phyloP scores from a whole-genome alignment of 2,888 invertebrate genomes.

The Dorcus parallelipipedus region DNA sequence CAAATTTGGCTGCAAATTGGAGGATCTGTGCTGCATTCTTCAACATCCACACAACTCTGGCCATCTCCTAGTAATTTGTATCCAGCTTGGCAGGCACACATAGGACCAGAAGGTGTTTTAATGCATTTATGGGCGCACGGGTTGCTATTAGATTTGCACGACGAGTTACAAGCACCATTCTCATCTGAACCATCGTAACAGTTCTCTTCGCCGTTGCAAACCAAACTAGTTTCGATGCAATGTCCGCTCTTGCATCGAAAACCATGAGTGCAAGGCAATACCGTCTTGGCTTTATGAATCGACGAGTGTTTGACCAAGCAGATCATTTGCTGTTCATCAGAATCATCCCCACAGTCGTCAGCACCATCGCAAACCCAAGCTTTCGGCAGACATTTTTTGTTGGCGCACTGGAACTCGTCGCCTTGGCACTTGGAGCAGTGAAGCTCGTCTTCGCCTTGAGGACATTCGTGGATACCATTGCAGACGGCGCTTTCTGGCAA shows the following conservation, averaged over 20 bases:
- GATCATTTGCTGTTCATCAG: slow-evolving; percentile 60
- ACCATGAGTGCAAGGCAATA: slow-evolving; percentile 45
- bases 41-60: slow-evolving; percentile 61
- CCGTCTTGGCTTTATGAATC: slow-evolving; percentile 2
- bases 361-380: slow-evolving; percentile 59
- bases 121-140: slow-evolving; percentile 59
- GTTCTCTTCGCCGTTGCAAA: slow-evolving; percentile 62
- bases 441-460: slow-evolving; percentile 67
- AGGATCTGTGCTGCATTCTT: slow-evolving; percentile 63
- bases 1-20: slow-evolving; percentile 66
- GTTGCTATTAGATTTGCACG: slow-evolving; percentile 46
- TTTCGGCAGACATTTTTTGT: slow-evolving; percentile 58
- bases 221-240: slow-evolving; percentile 61
- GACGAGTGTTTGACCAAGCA: slow-evolving; percentile 28
- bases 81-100: slow-evolving; percentile 63
- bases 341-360: slow-evolving; percentile 68
- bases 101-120: slow-evolving; percentile 63
- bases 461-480: slow-evolving; percentile 64
- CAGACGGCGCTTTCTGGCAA: slow-evolving; percentile 53
- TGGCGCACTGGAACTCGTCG: slow-evolving; percentile 55
- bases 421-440: slow-evolving; percentile 47
- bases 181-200: slow-evolving; percentile 73
- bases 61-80: slow-evolving; percentile 54
- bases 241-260: slow-evolving; percentile 57
- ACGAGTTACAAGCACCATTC: slow-evolving; percentile 57